Conservation (phyloP, 2,888 invertebrate genomes). For the Neuroscelio doddi region DNA sequence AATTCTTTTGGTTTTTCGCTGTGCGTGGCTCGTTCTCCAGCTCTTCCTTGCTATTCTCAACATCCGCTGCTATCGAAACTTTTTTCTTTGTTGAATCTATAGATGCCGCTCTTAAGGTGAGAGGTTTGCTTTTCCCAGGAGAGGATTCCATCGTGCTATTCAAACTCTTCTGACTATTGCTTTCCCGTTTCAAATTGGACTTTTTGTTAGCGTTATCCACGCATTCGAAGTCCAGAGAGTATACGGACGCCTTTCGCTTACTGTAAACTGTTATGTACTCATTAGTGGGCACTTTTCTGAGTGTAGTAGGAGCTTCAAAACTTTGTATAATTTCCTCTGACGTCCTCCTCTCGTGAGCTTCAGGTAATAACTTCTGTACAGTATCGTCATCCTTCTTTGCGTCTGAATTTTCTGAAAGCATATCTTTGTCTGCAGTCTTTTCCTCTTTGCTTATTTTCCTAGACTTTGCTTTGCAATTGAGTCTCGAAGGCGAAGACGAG, state of each 20-base stretch:
- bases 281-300: constrained; percentile 34
- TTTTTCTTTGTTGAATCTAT: constrained; percentile 39
- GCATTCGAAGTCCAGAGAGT: constrained; percentile 51
- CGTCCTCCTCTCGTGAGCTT: constrained; percentile 40
- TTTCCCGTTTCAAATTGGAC: constrained; percentile 32
- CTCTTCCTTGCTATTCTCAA: constrained; percentile 4
- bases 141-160: constrained; percentile 10
- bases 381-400: constrained; percentile 41
- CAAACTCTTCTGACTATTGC: constrained; percentile 5
- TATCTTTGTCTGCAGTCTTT: constrained; percentile 58
- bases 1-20: constrained; percentile 54
- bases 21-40: constrained; percentile 9
- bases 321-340: constrained; percentile 49
- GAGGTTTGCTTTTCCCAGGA: constrained; percentile 7
- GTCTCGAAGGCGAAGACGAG: constrained; percentile 62
- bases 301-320: constrained; percentile 46
- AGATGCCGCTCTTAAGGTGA: constrained; percentile 20
- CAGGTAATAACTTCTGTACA: constrained; percentile 40
- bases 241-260: constrained; percentile 53
- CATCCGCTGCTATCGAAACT: constrained; percentile 32
- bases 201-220: constrained; percentile 44
- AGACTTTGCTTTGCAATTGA: constrained; percentile 62
- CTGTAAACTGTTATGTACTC: constrained; percentile 47
- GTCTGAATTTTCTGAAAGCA: constrained; percentile 49
- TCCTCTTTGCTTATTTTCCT: constrained; percentile 66